Conservation (phyloP, 1,140 invertebrate genomes). For the Mylabris phalerata region DNA sequence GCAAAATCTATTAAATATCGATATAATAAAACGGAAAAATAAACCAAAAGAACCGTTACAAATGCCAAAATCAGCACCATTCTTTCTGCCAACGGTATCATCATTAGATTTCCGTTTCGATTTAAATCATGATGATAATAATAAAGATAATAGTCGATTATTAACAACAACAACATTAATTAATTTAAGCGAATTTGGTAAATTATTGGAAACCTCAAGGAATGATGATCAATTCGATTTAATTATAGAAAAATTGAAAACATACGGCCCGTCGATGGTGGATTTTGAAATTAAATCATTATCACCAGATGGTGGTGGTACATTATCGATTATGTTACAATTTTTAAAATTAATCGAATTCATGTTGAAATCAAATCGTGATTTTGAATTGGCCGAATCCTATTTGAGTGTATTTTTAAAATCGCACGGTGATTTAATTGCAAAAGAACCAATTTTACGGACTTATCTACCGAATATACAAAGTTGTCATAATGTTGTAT, state of each 20-base stretch:
- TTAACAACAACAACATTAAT: conserved; percentile 50
- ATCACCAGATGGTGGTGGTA: conserved; percentile 62
- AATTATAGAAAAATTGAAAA: conserved; percentile 70
- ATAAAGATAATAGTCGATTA: conserved; percentile 46
- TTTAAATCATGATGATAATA: conserved; percentile 46
- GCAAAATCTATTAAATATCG: conserved; percentile 88
- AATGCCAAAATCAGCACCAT: conserved; percentile 79
- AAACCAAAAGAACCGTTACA: conserved; percentile 83
- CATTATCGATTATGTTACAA: conserved; percentile 59
- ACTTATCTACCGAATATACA: conserved; percentile 53
- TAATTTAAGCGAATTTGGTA: conserved; percentile 61
- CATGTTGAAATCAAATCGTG: conserved; percentile 66
- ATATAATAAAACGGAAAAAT: conserved; percentile 83
- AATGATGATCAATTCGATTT: conserved; percentile 46
- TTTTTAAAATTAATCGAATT: conserved; percentile 73
- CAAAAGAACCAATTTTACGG: conserved; percentile 50
- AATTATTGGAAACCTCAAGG: conserved; percentile 46
- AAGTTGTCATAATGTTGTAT: conserved; percentile 52
- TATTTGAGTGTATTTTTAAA: conserved; percentile 91
- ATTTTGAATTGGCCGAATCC: conserved; percentile 90
- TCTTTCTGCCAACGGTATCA: conserved; percentile 88
- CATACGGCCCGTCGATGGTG: conserved; percentile 74
- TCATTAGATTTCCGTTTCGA: conserved; percentile 80
- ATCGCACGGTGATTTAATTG: conserved; percentile 63
- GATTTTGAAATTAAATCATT: conserved; percentile 86